Percentiles rank a stretch among this genome's conserved stretches.
phyloP scores from a whole-genome alignment of 2,113 vertebrate species.

The Turnix velox region DNA sequence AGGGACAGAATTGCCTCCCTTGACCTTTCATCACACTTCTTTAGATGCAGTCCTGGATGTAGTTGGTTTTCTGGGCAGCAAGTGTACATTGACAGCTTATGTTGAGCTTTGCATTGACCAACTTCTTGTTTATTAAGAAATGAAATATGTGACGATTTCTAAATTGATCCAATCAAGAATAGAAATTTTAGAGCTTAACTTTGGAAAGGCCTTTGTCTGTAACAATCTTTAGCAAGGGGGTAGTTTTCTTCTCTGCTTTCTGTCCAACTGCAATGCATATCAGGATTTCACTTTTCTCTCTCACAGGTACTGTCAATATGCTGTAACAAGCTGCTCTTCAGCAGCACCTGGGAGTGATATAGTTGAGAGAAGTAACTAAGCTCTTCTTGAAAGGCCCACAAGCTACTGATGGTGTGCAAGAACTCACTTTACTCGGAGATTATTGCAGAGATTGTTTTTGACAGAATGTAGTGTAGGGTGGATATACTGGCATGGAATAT shows the following conservation, averaged over 20 bases:
- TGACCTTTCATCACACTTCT: too few relatives aligned
- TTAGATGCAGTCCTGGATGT: too few relatives aligned
- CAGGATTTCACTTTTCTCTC: background rate
- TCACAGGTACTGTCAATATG: background rate
- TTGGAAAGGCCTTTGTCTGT: background rate
- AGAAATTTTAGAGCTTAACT: background rate
- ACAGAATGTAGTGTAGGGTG: background rate
- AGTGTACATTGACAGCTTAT: too few relatives aligned
- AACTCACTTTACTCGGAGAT: background rate
- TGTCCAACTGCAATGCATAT: background rate
- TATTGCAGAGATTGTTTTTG: background rate
- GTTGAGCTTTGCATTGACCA: too few relatives aligned
- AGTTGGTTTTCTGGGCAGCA: too few relatives aligned
- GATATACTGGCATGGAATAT: background rate
- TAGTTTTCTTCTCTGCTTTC: background rate
- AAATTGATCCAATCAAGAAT: background rate
- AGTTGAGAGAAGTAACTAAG: background rate
- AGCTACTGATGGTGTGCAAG: background rate
- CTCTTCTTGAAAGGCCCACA: background rate
- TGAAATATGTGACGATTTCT: background rate
- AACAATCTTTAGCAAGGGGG: background rate
- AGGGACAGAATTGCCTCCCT: too few relatives aligned
- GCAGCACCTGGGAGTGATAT: background rate
- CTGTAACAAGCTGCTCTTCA: background rate
- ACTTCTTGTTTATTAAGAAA: slow-evolving; percentile 3